Evolutionary conservation across 2,797 vertebrate species (phyloP), one percentile per base, ranked within the genome.

Genomic region (Acrocephalus scirpaceus): DNA sequence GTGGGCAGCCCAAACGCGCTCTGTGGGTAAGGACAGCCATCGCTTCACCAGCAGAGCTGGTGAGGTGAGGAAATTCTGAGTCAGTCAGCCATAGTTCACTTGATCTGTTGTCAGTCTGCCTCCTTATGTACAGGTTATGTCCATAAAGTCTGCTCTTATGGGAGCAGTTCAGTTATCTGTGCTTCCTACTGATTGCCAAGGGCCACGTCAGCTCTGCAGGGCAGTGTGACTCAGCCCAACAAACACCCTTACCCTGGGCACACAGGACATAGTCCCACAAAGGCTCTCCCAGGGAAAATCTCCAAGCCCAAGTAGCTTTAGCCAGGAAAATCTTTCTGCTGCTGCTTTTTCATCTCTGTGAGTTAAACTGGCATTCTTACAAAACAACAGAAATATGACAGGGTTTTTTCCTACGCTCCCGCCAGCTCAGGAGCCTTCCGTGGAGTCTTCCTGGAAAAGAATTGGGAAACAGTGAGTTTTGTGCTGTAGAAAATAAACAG

Each of bases 41-140:
- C 16, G 6, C 73, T 90, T 90, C 69, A 65, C 57, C 40, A 38
- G 58, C 40, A 60, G 71, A 25, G 64, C 25, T 50, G 58, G 51
- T 40, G 38, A 80, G 72, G 48, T 42, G 66, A 79, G 88, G 69
- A 79, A 79, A 69, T 1, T 16, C 26, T 86, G 85, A 92, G 47
- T 81, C 92, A 89, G 78, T 13, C 70, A 82, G 23, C 21, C 81
- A 32, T 26, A 77, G 71, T 88, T 93, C 80, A 71, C 64, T 80
- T 27, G 65, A 20, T 25, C 11, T 45, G 58, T 45, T 82, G 70
- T 42, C 77, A 40, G 1, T 42, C 86, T 56, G 11, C 38, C 60
- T 87, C 65, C 69, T 38, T 3, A 7, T 8, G 8, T 10, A 36
- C 56, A 73, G 20, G 47, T 75, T 29, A 6, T 2, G n/a, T 51